A percentile compares a stretch with the other conserved stretches of the same genome.
phyloP scores from a whole-genome alignment of 53 echinoderm and acorn worm genomes.

The Zoroaster sp. region DNA sequence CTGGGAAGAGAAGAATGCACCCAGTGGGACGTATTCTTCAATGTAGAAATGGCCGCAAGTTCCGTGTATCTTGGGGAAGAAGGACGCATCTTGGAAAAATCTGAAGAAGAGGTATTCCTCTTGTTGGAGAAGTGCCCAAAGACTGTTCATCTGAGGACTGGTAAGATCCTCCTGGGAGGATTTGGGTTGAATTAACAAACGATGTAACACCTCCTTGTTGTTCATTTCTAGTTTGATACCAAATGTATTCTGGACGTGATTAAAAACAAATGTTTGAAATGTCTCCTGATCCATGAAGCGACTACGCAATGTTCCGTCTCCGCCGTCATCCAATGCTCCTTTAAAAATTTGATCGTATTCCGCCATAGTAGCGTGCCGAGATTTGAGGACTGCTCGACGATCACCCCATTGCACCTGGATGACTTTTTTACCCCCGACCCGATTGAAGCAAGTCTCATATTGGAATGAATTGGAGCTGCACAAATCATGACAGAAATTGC shows the following conservation, averaged over 20 bases:
- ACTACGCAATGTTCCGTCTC: background rate
- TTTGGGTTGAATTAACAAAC: conserved; percentile 22
- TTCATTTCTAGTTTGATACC: conserved; percentile 41
- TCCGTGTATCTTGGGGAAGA: conserved; percentile 77
- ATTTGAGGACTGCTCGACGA: conserved; percentile 69
- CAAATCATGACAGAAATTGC: conserved; percentile 73
- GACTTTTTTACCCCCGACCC: conserved; percentile 69
- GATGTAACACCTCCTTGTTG: conserved; percentile 49
- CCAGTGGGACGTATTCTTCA: conserved; percentile 77
- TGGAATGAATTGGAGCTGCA: conserved; percentile 54
- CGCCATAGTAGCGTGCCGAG: conserved; percentile 53
- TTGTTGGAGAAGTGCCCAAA: conserved; percentile 84
- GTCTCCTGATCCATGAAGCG: conserved; percentile 10
- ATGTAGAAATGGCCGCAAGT: conserved; percentile 89
- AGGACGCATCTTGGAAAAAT: conserved; percentile 51
- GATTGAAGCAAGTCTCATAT: conserved; percentile 72
- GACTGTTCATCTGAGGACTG: conserved; percentile 71
- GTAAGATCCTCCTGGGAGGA: background rate
- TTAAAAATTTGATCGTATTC: conserved; percentile 62
- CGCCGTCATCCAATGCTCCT: conserved; percentile 30
- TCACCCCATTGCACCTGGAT: conserved; percentile 57
- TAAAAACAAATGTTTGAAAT: conserved; percentile 55
- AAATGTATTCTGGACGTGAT: conserved; percentile 50
- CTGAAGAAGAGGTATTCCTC: conserved; percentile 80
- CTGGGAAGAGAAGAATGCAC: conserved; percentile 55